These are phyloP conservation scores for Esox niger DNA, from an alignment of 2,113 vertebrate genomes.

Conservation along the genomic window DNA sequence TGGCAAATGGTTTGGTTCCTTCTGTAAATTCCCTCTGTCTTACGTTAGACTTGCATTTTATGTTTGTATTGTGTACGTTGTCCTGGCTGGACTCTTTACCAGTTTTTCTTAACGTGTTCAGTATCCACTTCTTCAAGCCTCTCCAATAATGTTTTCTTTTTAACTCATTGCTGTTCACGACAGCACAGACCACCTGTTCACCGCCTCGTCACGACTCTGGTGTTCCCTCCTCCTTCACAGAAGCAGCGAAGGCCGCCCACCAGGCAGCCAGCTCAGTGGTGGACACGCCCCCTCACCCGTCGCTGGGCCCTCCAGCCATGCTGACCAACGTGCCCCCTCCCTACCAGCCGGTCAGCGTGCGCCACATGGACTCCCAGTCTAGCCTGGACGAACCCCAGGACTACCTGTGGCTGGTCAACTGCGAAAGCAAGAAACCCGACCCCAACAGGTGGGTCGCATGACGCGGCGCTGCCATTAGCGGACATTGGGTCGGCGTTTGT, in stretches of 20 bases:
- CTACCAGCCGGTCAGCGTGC: conserved; percentile 89
- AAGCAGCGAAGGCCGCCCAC: conserved; percentile 81
- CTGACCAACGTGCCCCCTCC: conserved; percentile 80
- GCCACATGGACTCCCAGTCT: conserved; percentile 83
- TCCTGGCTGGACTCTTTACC: too few relatives aligned
- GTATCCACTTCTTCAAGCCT: too few relatives aligned
- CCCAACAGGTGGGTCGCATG: conserved; percentile 79
- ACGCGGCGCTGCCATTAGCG: neutral
- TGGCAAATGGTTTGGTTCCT: too few relatives aligned
- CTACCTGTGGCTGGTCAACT: conserved; percentile 95
- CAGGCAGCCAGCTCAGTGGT: conserved; percentile 70
- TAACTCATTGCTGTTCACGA: too few relatives aligned
- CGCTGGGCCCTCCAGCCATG: conserved; percentile 62
- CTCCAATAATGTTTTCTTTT: too few relatives aligned
- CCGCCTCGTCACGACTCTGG: neutral
- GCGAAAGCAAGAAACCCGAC: conserved; percentile 98
- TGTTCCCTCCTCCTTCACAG: conserved; percentile 38
- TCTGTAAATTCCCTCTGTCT: too few relatives aligned
- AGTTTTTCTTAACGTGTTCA: too few relatives aligned
- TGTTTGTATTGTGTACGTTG: too few relatives aligned
- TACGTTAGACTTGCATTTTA: too few relatives aligned
- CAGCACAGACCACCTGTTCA: neutral
- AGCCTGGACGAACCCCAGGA: conserved; percentile 94
- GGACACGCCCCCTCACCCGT: conserved; percentile 79
- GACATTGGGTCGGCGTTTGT: neutral